phyloP scores from a whole-genome alignment of 2,888 invertebrate species.

The Lampropteryx suffumata region DNA sequence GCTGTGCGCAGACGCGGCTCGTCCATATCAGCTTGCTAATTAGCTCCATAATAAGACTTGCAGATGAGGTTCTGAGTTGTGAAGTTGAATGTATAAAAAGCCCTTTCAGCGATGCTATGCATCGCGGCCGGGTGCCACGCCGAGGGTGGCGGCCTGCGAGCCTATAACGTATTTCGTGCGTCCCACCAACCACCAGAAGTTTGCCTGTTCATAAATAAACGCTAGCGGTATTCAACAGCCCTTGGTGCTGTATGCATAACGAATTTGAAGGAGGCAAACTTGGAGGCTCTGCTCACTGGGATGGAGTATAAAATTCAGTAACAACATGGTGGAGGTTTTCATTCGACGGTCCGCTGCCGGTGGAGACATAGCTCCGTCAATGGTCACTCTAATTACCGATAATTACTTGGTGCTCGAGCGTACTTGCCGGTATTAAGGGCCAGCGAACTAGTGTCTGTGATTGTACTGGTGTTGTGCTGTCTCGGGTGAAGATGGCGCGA shows the following conservation, averaged over 20 bases:
- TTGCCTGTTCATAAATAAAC: conserved; percentile 84
- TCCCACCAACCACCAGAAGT: conserved; percentile 81
- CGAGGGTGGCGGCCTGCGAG: conserved; percentile 62
- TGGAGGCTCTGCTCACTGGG: conserved; percentile 82
- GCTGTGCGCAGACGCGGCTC: conserved; percentile 83
- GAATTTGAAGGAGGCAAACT: conserved; percentile 84
- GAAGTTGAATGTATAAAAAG: conserved; percentile 87
- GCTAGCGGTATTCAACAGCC: conserved; percentile 84
- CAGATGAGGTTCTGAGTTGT: conserved; percentile 89
- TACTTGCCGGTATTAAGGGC: not conserved
- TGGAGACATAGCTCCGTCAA: conserved; percentile 79
- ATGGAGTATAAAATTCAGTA: conserved; percentile 84
- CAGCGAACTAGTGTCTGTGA: not conserved
- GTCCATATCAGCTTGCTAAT: conserved; percentile 95
- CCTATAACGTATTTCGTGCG: conserved; percentile 77
- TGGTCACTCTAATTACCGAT: conserved; percentile 57
- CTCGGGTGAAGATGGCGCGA: conserved; percentile 26
- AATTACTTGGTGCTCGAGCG: conserved; percentile 33
- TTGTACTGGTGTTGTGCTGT: conserved; percentile 11
- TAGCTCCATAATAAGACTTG: conserved; percentile 95
- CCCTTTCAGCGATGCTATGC: conserved; percentile 84
- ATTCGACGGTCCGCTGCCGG: conserved; percentile 80
- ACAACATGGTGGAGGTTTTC: conserved; percentile 82
- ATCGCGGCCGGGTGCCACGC: conserved; percentile 45
- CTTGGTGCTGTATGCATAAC: conserved; percentile 85